Evolutionary conservation across 2,797 vertebrate genomes (phyloP).

Genomic region (Tarsius wallacei): DNA sequence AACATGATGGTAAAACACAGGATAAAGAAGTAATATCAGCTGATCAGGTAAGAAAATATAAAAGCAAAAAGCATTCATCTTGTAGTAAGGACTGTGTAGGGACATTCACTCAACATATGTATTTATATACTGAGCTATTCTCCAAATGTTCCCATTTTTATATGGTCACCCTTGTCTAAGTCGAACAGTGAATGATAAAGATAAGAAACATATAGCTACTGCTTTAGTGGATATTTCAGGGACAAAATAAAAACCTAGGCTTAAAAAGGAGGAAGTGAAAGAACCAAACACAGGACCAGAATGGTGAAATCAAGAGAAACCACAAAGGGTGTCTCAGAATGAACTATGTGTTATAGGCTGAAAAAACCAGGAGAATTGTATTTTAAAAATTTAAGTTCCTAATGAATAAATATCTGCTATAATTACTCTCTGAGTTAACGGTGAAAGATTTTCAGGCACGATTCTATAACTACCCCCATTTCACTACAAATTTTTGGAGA

Average conservation of each 20-base stretch:
- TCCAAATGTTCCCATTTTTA: not conserved
- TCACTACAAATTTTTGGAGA: slow-evolving; percentile 35
- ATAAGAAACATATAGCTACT: not conserved
- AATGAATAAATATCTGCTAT: slow-evolving; percentile 46
- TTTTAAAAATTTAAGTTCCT: slow-evolving; percentile 53
- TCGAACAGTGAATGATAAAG: not conserved
- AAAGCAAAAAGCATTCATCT: slow-evolving; percentile 40
- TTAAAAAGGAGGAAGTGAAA: slow-evolving; percentile 29
- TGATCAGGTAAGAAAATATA: not conserved
- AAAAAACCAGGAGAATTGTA: slow-evolving; percentile 37
- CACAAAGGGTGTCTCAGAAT: not conserved
- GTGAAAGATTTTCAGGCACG: slow-evolving; percentile 49
- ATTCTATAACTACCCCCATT: slow-evolving; percentile 44
- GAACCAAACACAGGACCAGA: not conserved
- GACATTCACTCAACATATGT: not conserved
- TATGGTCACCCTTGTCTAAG: not conserved
- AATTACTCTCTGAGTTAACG: slow-evolving; percentile 34
- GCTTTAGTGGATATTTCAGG: not conserved
- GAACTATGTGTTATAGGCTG: slow-evolving; percentile 34
- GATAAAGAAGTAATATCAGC: slow-evolving; percentile 49
- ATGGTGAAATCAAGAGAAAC: slow-evolving; percentile 56
- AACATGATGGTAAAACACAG: slow-evolving; percentile 31
- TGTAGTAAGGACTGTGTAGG: not conserved
- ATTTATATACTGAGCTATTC: not conserved
- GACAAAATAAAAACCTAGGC: slow-evolving; percentile 41